These are phyloP conservation scores for Drosophila leonis DNA, from an alignment of 2,888 invertebrate species.

Conservation along the genomic window DNA sequence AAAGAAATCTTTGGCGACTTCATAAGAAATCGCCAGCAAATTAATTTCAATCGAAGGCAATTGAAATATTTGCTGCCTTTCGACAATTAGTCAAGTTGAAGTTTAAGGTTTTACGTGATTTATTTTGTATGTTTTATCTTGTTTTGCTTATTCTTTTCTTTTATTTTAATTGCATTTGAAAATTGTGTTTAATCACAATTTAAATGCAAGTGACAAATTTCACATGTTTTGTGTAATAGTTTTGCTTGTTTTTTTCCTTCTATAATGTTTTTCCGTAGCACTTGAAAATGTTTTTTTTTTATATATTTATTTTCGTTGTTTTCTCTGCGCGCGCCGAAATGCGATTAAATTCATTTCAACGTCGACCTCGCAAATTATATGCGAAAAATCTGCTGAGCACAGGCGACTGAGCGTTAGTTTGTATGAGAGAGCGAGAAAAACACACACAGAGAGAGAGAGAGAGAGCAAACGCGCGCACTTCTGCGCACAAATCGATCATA, in stretches of 20 bases:
- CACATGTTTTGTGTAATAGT: slow-evolving; percentile 38
- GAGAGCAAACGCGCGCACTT: slow-evolving; percentile 22
- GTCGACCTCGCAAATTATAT: slow-evolving; percentile 83
- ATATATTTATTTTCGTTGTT: slow-evolving; percentile 59
- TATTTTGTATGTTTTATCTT: neutral
- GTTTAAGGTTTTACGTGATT: slow-evolving; percentile 29
- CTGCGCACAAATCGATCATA: slow-evolving; percentile 62
- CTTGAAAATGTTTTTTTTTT: slow-evolving; percentile 7
- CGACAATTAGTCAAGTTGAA: slow-evolving; percentile 29
- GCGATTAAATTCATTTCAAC: slow-evolving; percentile 82
- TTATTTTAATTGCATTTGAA: slow-evolving; percentile 11
- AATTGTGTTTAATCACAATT: slow-evolving; percentile 56
- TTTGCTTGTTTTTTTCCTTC: slow-evolving; percentile 2
- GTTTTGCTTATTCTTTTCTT: neutral
- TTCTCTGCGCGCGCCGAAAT: slow-evolving; percentile 79
- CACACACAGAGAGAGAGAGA: neutral
- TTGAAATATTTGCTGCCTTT: slow-evolving; percentile 49
- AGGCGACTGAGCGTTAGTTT: slow-evolving; percentile 13
- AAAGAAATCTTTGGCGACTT: slow-evolving; percentile 6
- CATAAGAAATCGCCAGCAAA: slow-evolving; percentile 50
- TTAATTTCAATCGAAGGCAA: slow-evolving; percentile 64
- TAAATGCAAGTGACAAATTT: slow-evolving; percentile 32
- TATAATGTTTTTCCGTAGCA: slow-evolving; percentile 26
- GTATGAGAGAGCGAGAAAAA: slow-evolving; percentile 22
- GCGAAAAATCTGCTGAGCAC: slow-evolving; percentile 67